Base-by-base conservation (phyloP, 1,140 invertebrate genomes). In the Calycopis cecrops region DNA sequence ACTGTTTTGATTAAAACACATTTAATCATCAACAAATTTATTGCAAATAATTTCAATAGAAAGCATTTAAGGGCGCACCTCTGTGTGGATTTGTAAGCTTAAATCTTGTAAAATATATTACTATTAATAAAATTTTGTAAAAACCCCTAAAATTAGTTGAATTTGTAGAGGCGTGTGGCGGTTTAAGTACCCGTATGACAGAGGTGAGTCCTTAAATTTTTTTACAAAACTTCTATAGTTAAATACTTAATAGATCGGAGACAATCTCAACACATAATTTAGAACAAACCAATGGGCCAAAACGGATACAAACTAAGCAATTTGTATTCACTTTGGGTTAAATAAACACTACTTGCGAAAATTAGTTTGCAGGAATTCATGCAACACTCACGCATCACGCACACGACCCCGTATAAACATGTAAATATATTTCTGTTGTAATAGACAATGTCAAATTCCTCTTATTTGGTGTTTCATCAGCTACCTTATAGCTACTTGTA, bases 21-120 rank as follows among this genome's bases (percentile, higher is more conserved):
- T 58, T 48, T 48, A 62, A 60, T 75, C 67, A 65, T 79, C 71
- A 82, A 85, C 79, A 83, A 75, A 71, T 81, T 83, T 82, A 85
- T 79, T 85, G 69, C 75, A 85, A 81, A 80, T 75, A 67, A 70
- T 69, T 73, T 75, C 53, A 62, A 54, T 66, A 42, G 65, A 67
- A 71, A 70, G 59, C 57, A 73, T 78, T 67, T 77, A 81, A 81
- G 73, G 42, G 68, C 61, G 61, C 69, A 79, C 73, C 67, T 71
- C 72, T 65, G 66, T 34, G 37, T n/a, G 48, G 34, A 44, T 28
- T 28, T 6, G 2, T 6, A 28, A 28, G 6, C 21, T 28, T 28
- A 3, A 3, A 28, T 28, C 21, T 3, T 28, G 21, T 28, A 2
- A 28, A n/a, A 28, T 28, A 28, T 28, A 28, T 28, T 28, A 28